phyloP scores from a whole-genome alignment of 2,113 vertebrate genomes.

The Syrrhaptes paradoxus region DNA sequence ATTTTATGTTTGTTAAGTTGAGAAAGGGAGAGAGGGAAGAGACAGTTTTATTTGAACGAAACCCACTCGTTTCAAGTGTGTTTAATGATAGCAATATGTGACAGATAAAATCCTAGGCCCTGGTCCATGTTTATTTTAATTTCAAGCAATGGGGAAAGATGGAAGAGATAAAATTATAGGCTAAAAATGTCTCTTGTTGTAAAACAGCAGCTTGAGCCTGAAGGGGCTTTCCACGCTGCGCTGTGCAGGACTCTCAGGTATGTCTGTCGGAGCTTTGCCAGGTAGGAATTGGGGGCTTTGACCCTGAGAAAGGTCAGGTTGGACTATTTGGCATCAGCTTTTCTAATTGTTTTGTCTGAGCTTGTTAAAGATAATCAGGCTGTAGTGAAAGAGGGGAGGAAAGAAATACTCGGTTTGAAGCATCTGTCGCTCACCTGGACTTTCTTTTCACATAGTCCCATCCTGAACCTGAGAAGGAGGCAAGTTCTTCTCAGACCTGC shows the following conservation, averaged over 20 bases:
- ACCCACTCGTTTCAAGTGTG: constrained; percentile 73
- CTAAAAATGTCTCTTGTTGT: constrained; percentile 38
- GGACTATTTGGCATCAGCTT: background rate
- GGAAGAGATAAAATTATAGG: constrained; percentile 44
- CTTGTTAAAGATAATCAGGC: background rate
- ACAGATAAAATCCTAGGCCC: constrained; percentile 75
- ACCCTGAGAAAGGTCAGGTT: background rate
- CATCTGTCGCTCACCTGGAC: background rate
- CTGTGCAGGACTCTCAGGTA: background rate
- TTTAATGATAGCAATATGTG: constrained; percentile 78
- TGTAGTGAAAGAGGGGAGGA: background rate
- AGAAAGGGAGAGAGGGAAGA: constrained; percentile 52
- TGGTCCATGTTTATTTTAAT: constrained; percentile 75
- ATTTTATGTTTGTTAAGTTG: constrained; percentile 66
- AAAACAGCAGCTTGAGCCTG: constrained; percentile 15
- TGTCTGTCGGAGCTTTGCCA: background rate
- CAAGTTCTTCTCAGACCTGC: background rate
- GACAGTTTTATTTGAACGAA: constrained; percentile 77
- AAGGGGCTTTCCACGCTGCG: background rate
- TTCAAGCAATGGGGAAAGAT: constrained; percentile 47
- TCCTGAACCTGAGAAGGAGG: background rate
- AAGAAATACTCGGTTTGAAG: background rate
- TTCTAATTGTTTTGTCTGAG: background rate
- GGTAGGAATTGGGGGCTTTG: background rate
- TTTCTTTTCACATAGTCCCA: background rate